Evolutionary conservation across 1,140 invertebrate genomes (phyloP).

Genomic region (Pemphigus obesinymphae): DNA sequence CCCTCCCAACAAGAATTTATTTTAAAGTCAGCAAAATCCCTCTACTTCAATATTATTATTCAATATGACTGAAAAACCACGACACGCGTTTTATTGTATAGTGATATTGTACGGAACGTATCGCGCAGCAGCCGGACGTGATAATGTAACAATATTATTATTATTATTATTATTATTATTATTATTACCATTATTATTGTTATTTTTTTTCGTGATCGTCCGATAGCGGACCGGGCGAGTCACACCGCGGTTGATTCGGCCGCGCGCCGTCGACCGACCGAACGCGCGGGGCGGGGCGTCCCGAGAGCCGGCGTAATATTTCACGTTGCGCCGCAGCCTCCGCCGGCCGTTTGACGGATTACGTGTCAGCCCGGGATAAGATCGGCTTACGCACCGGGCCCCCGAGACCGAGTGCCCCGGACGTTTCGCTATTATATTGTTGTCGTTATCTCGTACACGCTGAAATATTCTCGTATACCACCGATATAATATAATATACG

Average conservation of each 20-base stretch:
- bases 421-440: slow-evolving; percentile 23
- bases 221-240: neutral
- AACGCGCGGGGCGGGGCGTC: neutral
- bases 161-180: too few species aligned
- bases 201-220: neutral
- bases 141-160: too few species aligned
- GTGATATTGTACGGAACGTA: too few species aligned
- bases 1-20: too few species aligned
- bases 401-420: neutral
- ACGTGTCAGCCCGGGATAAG: slow-evolving; percentile 22
- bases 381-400: slow-evolving; percentile 12
- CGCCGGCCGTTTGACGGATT: slow-evolving; percentile 20
- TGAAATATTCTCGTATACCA: neutral
- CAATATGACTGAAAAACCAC: too few species aligned
- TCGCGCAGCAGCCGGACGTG: too few species aligned
- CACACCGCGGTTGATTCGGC: neutral
- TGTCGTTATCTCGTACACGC: neutral
- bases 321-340: neutral
- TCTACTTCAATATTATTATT: too few species aligned
- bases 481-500: too few species aligned
- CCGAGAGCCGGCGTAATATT: neutral
- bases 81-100: too few species aligned
- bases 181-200: neutral
- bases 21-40: too few species aligned
- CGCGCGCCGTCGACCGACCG: neutral